A percentile compares a stretch with the other conserved stretches of the same genome.
Evolutionary conservation across 2,113 vertebrate species (phyloP).

Genomic region (Dunckerocampus dactyliophorus): DNA sequence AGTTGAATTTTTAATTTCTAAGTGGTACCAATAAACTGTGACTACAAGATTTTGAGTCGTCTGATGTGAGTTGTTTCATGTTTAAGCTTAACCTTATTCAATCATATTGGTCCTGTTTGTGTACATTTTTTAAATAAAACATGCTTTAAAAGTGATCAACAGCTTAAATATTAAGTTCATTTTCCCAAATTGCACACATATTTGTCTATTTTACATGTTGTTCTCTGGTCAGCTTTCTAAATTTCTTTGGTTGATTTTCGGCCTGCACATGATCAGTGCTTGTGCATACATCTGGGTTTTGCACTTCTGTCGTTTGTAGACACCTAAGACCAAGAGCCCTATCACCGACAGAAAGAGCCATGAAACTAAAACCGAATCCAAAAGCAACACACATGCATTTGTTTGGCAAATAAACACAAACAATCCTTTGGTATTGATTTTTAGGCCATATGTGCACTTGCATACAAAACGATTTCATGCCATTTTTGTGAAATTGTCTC

Average conservation of each 20-base stretch:
- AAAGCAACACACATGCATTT: conserved; percentile 55
- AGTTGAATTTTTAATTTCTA: conserved; percentile 84
- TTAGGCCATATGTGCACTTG: conserved; percentile 23
- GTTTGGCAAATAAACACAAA: conserved; percentile 44
- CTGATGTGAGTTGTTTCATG: conserved; percentile 78
- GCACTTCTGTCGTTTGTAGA: conserved; percentile 34
- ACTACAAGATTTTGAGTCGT: conserved; percentile 79
- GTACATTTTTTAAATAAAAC: conserved; percentile 99
- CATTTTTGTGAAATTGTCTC: background rate
- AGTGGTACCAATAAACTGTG: conserved; percentile 86
- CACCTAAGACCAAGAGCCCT: conserved; percentile 21
- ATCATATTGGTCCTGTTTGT: conserved; percentile 82
- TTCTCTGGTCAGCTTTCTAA: conserved; percentile 9
- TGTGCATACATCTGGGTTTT: conserved; percentile 36
- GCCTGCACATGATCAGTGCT: conserved; percentile 25
- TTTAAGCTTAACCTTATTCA: conserved; percentile 89
- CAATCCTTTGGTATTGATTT: conserved; percentile 25
- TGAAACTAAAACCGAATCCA: conserved; percentile 40
- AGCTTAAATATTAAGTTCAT: background rate
- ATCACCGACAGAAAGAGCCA: conserved; percentile 32
- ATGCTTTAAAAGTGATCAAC: conserved; percentile 76
- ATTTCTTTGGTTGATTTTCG: conserved; percentile 31
- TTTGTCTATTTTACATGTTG: conserved; percentile 2
- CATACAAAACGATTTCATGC: conserved; percentile 7
- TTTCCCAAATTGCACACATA: background rate